Evolutionary conservation across 2,888 invertebrate species (phyloP), one percentile per base, ranked within the genome.

Genomic region (Parascotia fuliginaria): DNA sequence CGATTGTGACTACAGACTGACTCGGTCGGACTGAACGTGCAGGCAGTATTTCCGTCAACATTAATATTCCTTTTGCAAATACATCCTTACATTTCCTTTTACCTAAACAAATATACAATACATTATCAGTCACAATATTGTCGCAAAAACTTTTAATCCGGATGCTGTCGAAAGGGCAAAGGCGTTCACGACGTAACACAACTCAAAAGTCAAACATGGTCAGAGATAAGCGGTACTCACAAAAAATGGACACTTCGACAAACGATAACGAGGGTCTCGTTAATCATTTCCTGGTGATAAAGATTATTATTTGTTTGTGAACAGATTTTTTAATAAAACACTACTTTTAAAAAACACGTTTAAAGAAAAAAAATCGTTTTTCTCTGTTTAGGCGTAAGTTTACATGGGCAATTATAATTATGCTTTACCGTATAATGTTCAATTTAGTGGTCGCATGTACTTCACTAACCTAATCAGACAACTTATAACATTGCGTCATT

Each of bases 91-190:
- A 29, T 36, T 44, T 16, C 5, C 16, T 46, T 42, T 36, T 15
- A 34, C 40, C 37, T 37, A 49, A 38, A 42, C n/a, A 47, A 42
- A 52, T 27, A 19, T 3, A 9, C 2, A 37, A 29, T 12, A 9
- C 16, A 19, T 37, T 55, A 46, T 50, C 55, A 32, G 34, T 36
- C 33, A 45, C 27, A 33, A 33, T 33, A 24, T 38, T 33, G 37
- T 42, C 51, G 55, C 50, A 51, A 42, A 51, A 44, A 36, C n/a
- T 40, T 11, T 15, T 42, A 52, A 50, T 47, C 55, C 55, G 51
- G 51, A 48, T 48, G 41, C 11, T 28, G 14, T 44, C 40, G 38
- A 24, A 43, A 54, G 38, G 44, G 41, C 44, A 43, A 37, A 32
- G 24, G 12, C 13, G 34, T 37, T 31, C 28, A 43, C 16, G 38